phyloP scores from a whole-genome alignment of 1,140 invertebrate genomes.

The Atta cephalotes region DNA sequence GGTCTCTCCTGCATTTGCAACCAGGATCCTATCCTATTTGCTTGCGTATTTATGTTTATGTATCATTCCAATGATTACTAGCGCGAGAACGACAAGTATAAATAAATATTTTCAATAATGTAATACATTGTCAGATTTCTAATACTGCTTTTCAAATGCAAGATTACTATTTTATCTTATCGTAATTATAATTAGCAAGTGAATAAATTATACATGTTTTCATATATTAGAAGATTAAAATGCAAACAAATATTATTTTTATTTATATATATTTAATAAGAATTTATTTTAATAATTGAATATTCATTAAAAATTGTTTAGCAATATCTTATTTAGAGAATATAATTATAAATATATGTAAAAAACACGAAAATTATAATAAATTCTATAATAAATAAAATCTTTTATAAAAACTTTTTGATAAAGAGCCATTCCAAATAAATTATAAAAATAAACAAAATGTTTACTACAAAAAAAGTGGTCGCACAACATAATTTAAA shows the following conservation, averaged over 20 bases:
- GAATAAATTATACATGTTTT: neutral
- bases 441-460: neutral
- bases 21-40: constrained; percentile 27
- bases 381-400: neutral
- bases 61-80: constrained; percentile 21
- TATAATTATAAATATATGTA: neutral
- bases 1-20: constrained; percentile 47
- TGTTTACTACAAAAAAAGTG: neutral
- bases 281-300: neutral
- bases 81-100: neutral
- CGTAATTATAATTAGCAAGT: neutral
- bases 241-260: neutral
- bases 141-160: neutral
- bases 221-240: neutral
- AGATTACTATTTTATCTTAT: neutral
- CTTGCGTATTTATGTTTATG: constrained; percentile 1
- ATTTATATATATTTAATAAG: no score
- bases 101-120: neutral
- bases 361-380: neutral
- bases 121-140: neutral
- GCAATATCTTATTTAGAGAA: neutral
- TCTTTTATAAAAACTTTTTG: neutral
- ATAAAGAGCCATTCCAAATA: neutral
- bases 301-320: neutral
- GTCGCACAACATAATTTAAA: neutral